A percentile compares a stretch with the other conserved stretches of the same genome.
phyloP scores from a whole-genome alignment of 2,888 invertebrate genomes.

The Leucophenga maculata region DNA sequence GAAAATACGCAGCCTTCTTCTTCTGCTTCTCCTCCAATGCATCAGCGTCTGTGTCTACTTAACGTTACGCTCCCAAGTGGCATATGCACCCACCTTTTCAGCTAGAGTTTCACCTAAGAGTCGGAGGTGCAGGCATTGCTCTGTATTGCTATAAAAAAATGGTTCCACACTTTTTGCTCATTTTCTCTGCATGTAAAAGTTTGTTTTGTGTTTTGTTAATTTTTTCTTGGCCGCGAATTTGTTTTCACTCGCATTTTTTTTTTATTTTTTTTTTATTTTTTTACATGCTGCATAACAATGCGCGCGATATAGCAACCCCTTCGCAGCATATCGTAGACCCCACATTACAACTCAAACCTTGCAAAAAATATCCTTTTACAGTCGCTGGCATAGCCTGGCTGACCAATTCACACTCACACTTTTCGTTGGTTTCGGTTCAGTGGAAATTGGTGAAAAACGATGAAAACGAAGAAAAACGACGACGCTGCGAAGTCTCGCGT shows the following conservation, averaged over 20 bases:
- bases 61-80: slow-evolving; percentile 22
- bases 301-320: neutral
- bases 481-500: slow-evolving; percentile 17
- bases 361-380: too few species aligned
- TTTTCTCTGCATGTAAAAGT: slow-evolving; percentile 46
- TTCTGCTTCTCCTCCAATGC: neutral
- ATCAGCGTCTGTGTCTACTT: slow-evolving; percentile 5
- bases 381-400: neutral
- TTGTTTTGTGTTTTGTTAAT: slow-evolving; percentile 67
- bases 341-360: neutral
- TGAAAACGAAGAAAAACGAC: slow-evolving; percentile 43
- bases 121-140: too few species aligned
- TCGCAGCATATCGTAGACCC: neutral
- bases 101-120: neutral
- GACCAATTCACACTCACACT: slow-evolving; percentile 46
- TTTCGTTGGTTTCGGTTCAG: slow-evolving; percentile 64
- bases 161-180: neutral
- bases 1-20: slow-evolving; percentile 50
- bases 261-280: slow-evolving; percentile 52
- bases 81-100: neutral
- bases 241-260: slow-evolving; percentile 57
- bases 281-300: slow-evolving; percentile 12
- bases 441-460: slow-evolving; percentile 57
- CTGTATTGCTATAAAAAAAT: too few species aligned
- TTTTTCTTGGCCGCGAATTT: slow-evolving; percentile 67